Conservation (phyloP, 2,113 vertebrate species). For the Microcebus tavaratra region DNA sequence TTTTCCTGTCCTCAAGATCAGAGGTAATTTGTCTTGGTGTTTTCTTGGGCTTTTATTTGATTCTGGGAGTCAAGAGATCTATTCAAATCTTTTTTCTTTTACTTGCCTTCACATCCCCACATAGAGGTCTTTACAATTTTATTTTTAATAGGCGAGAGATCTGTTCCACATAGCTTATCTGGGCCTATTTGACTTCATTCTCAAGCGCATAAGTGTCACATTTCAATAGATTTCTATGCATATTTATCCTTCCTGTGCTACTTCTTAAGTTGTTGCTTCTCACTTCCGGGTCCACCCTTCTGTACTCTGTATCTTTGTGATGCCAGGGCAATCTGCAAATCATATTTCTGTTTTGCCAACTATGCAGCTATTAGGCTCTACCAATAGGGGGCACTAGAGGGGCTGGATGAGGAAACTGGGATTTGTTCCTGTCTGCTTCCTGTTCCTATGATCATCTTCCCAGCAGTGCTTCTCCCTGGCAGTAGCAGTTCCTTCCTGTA, state of each 20-base stretch:
- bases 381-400: not conserved
- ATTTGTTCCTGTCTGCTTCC: not conserved
- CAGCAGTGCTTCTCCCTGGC: not conserved
- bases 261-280: not conserved
- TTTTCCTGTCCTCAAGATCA: not conserved
- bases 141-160: not conserved
- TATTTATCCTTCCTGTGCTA: not conserved
- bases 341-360: not conserved
- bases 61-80: constrained; percentile 47
- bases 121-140: constrained; percentile 26
- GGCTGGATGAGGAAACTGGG: not conserved
- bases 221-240: not conserved
- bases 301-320: not conserved
- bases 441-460: not conserved
- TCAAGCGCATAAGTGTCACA: constrained; percentile 1
- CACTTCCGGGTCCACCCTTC: not conserved
- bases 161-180: constrained; percentile 16
- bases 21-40: constrained; percentile 45
- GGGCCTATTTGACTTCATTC: constrained; percentile 2
- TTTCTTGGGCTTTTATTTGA: constrained; percentile 23
- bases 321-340: too few relatives aligned
- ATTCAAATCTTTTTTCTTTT: constrained; percentile 1
- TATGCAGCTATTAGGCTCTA: not conserved
- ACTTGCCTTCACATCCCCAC: not conserved
- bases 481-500: not conserved